Conservation (phyloP, 2,888 invertebrate species). For the Coremacera marginata region DNA sequence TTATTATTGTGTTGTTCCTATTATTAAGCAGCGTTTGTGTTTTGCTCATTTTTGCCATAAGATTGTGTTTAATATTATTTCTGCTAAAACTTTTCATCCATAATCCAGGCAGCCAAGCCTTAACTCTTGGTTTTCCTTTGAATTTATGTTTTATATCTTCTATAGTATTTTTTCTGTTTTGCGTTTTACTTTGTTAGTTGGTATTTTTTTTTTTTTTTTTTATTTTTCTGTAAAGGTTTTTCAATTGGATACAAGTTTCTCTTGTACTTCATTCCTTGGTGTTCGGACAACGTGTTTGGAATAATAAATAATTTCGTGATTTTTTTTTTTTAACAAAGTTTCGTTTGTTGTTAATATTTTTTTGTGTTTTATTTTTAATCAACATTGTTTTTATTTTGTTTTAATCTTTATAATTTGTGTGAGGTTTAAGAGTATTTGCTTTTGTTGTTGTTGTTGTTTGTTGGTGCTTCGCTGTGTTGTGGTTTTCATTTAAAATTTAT, state of each 20-base stretch:
- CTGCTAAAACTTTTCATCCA: not conserved
- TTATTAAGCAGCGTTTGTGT: not conserved
- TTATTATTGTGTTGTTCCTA: not conserved
- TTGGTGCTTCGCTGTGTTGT: constrained; percentile 6
- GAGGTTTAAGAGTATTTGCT: not conserved
- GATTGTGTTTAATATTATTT: not conserved
- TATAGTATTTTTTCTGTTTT: not conserved
- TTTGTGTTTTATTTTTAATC: not conserved
- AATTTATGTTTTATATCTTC: not conserved
- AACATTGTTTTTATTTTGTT: not conserved
- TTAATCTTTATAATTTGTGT: not conserved
- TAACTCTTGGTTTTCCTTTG: not conserved
- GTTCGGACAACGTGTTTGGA: constrained; percentile 47
- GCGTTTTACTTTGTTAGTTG: not conserved
- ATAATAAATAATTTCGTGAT: constrained; percentile 54
- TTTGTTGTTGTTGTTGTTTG: not conserved
- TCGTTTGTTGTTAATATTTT: not conserved
- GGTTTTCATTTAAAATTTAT: constrained; percentile 16
- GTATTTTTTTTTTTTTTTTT: not conserved
- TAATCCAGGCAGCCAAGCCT: not conserved
- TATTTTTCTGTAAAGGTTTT: not conserved
- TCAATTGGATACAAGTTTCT: constrained; percentile 2
- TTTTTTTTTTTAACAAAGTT: constrained; percentile 30
- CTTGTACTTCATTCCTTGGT: constrained; percentile 14
- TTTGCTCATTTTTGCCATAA: constrained; percentile 1